Percentiles rank a stretch among this genome's conserved stretches.
Conservation (phyloP, 2,888 invertebrate genomes). For the Encarsia formosa region DNA sequence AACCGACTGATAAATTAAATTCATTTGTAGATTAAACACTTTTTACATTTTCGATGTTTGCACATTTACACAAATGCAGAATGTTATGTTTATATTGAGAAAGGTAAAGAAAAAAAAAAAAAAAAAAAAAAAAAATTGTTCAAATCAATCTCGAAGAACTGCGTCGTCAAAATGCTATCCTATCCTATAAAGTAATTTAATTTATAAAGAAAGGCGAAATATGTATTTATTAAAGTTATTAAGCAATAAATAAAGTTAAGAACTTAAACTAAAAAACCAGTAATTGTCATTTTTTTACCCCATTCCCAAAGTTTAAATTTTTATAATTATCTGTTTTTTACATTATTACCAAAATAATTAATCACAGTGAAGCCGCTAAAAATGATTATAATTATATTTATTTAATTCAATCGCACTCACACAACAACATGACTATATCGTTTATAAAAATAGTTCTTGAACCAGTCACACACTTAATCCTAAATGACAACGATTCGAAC, state of each 20-base stretch:
- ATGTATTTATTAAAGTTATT: conserved; percentile 53
- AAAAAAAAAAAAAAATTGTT: conserved; percentile 24
- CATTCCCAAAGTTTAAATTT: too few relatives aligned
- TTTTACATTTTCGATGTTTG: too few relatives aligned
- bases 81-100: conserved; percentile 5
- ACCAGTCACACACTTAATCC: too few relatives aligned
- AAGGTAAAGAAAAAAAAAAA: conserved; percentile 25
- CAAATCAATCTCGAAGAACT: conserved; percentile 25
- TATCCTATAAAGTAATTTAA: conserved; percentile 52
- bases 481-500: too few relatives aligned
- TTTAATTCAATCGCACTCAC: too few relatives aligned
- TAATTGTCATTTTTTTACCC: background rate
- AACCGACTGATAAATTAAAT: conserved; percentile 23
- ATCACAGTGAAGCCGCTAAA: too few relatives aligned
- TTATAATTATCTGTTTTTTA: too few relatives aligned
- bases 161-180: conserved; percentile 48
- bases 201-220: conserved; percentile 51
- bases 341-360: too few relatives aligned
- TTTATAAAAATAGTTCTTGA: too few relatives aligned
- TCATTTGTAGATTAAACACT: too few relatives aligned
- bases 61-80: conserved; percentile 8
- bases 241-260: conserved; percentile 49
- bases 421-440: too few relatives aligned
- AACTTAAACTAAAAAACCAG: conserved; percentile 28
- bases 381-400: too few relatives aligned